Conservation (phyloP, 2,888 invertebrate genomes). For the Globia sparganii region DNA sequence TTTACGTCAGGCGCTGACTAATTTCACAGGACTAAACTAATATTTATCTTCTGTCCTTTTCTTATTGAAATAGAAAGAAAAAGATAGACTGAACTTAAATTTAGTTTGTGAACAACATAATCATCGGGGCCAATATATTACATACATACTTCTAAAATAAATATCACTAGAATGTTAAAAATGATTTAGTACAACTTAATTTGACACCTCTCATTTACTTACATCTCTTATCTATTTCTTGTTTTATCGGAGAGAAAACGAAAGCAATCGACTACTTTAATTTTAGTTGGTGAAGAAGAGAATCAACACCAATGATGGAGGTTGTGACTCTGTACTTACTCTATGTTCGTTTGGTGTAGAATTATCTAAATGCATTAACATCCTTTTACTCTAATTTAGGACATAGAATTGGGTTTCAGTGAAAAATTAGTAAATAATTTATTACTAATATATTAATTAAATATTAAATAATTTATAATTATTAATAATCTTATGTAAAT, state of each 20-base stretch:
- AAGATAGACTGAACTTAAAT: too few relatives aligned
- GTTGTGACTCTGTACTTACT: not conserved
- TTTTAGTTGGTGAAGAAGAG: not conserved
- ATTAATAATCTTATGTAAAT: too few relatives aligned
- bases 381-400: not conserved
- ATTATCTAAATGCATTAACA: constrained; percentile 4
- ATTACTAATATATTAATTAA: constrained; percentile 16
- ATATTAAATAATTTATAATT: too few relatives aligned
- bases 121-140: too few relatives aligned
- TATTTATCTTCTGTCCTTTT: too few relatives aligned
- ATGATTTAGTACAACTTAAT: not conserved
- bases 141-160: too few relatives aligned
- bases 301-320: not conserved
- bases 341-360: not conserved
- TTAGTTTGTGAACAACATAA: too few relatives aligned
- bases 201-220: not conserved
- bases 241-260: not conserved
- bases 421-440: not conserved
- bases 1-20: too few relatives aligned
- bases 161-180: too few relatives aligned
- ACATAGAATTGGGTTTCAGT: not conserved
- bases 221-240: not conserved
- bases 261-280: not conserved
- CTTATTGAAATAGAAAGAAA: too few relatives aligned
- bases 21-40: too few relatives aligned